A percentile compares a stretch with the other conserved stretches of the same genome.
Conservation (phyloP, 1,140 invertebrate species). For the Arctopsyche grandis region DNA sequence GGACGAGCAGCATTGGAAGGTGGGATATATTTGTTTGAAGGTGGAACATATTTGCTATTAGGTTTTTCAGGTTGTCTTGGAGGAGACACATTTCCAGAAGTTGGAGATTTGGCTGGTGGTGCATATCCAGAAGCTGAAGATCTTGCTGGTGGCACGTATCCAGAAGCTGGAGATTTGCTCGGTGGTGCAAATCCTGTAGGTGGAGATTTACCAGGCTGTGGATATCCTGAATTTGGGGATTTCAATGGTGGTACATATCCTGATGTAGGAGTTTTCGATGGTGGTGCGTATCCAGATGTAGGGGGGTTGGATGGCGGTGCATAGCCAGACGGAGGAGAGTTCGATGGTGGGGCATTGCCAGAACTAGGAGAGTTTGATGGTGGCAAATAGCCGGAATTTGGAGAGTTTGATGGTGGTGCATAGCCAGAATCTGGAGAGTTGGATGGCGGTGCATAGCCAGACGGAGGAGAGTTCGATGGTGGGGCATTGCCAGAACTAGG, state of each 20-base stretch:
- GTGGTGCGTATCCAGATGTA: background rate
- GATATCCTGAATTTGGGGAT: background rate
- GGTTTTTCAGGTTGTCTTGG: background rate
- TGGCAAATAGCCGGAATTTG: background rate
- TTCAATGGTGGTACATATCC: background rate
- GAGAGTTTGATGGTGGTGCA: slow-evolving; percentile 26
- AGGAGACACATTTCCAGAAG: slow-evolving; percentile 1
- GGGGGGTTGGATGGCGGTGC: background rate
- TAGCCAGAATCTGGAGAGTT: slow-evolving; percentile 6
- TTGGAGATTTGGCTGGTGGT: background rate
- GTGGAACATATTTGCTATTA: slow-evolving; percentile 54
- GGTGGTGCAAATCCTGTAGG: background rate
- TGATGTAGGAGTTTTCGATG: background rate
- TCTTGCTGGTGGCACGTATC: background rate
- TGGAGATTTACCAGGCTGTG: background rate
- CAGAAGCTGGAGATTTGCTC: slow-evolving; percentile 48
- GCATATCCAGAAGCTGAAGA: background rate
- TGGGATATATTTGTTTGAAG: slow-evolving; percentile 28
- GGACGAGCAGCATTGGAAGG: background rate
- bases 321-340: background rate
- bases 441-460: background rate
- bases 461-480: background rate
- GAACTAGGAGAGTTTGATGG: background rate
- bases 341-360: background rate
- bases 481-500: background rate